phyloP scores from a whole-genome alignment of 92 coral and sea anemone species.

The Porites lobata region DNA sequence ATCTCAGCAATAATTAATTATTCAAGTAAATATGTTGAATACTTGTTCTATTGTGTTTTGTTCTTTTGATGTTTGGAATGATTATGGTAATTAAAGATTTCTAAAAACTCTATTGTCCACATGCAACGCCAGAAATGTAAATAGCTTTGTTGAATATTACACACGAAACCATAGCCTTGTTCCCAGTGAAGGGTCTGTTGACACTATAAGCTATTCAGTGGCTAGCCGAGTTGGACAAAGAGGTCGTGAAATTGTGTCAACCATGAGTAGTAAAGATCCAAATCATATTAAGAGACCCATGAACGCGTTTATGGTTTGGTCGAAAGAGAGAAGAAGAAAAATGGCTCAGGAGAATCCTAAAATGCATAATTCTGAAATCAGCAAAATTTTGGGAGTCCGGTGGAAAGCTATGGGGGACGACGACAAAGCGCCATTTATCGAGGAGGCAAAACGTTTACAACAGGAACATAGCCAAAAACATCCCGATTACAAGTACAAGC shows the following conservation, averaged over 20 bases:
- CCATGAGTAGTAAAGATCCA: slow-evolving; percentile 84
- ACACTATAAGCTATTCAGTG: slow-evolving; percentile 72
- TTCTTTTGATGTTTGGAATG: slow-evolving; percentile 96
- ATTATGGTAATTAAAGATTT: slow-evolving; percentile 99
- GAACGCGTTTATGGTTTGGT: slow-evolving; percentile 99
- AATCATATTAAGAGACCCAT: slow-evolving; percentile 98
- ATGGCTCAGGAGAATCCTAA: slow-evolving; percentile 94
- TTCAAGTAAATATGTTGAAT: slow-evolving; percentile 95
- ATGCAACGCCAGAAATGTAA: slow-evolving; percentile 99
- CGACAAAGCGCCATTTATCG: slow-evolving; percentile 84
- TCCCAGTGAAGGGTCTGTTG: slow-evolving; percentile 82
- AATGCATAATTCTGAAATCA: slow-evolving; percentile 99
- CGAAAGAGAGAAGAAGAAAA: slow-evolving; percentile 81
- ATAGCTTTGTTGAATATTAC: slow-evolving; percentile 97
- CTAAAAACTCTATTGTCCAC: slow-evolving; percentile 98
- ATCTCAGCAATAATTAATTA: slow-evolving; percentile 83
- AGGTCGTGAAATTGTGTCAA: slow-evolving; percentile 58
- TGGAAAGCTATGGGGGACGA: slow-evolving; percentile 92
- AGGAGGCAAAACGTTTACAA: slow-evolving; percentile 96
- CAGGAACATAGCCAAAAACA: slow-evolving; percentile 95
- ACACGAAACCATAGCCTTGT: slow-evolving; percentile 86
- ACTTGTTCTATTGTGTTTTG: slow-evolving; percentile 79
- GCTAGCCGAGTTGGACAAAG: slow-evolving; percentile 75
- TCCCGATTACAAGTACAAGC: slow-evolving; percentile 98
- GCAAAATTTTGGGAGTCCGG: slow-evolving; percentile 91